Base-by-base conservation (phyloP, 2,888 invertebrate species). In the Zaprionus lineosus region DNA sequence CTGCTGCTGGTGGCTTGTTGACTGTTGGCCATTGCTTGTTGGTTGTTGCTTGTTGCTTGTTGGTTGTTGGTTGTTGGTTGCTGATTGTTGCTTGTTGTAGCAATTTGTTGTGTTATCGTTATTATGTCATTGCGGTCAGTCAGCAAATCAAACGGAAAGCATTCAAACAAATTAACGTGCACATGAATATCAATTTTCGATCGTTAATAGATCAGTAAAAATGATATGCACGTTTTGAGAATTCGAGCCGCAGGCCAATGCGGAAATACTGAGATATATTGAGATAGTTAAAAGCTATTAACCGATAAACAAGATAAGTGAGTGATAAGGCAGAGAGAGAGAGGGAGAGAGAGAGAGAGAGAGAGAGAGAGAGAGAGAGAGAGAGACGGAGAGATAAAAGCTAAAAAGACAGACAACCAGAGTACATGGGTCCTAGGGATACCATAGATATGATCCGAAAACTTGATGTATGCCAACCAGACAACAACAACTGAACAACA, bases 41-140 rank as follows among this genome's bases (percentile, higher is more conserved):
- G 24, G 21, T 21, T 21, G 21, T 21, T 21, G 21, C 21, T 21
- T 21, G 21, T 21, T 21, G 21, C 21, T 7, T 21, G 21, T 16
- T 48, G 28, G 18, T 18, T 48, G 24, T 26, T 37, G 21, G 3
- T n/a, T n/a, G n/a, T n/a, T n/a, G n/a, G n/a, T n/a, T n/a, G n/a
- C n/a, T n/a, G n/a, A n/a, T 37, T 51, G 28, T 24, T 41, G 24
- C 15, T 51, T 60, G 47, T 66, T 48, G 65, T 59, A 46, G 47
- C 52, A 63, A 78, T 71, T 67, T 65, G 29, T 57, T 53, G 48
- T 64, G 51, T 40, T 64, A 64, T 63, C 66, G 40, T 67, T 64
- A 72, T 81, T 81, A 81, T 81, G 78, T 81, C 84, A 81, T 84
- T 67, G 66, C 71, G 74, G 68, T 68, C 74, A 63, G 36, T 50